Base-by-base conservation (phyloP, 2,113 vertebrate species). In the Cnemophilus loriae region DNA sequence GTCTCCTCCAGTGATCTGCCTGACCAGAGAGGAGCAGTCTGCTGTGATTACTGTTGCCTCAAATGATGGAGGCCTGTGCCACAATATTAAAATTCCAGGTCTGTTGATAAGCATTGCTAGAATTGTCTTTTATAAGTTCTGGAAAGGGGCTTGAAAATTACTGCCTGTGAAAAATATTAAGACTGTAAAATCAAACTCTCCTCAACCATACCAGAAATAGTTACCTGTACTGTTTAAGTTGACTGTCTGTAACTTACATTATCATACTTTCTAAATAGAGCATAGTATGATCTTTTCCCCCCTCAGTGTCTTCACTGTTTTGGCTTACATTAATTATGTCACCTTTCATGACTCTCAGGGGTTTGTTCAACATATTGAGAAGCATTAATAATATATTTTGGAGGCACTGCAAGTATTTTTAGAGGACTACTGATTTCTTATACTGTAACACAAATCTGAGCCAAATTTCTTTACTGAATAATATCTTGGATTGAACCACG, bases 201-300 rank as follows among this genome's bases (percentile, higher is more conserved):
- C 1, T 50, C 16, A 50, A 3, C 21, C 11, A 7, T 50, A 18
- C 15, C 57, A 86, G 32, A 83, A 69, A 74, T 69, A 59, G 7
- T 61, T 80, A 53, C 24, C 37, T 57, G 10, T 30, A 32, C 27
- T 47, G 18, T 61, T 74, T 50, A 59, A 79, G 26, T 8, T 80
- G 46, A 49, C 53, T 8, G 3, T 35, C 50, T 56, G 7, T 39
- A 74, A 41, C 9, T 30, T 33, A 22, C 27, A 15, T 77, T 33
- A 56, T 41, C 27, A 52, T 9, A 41, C 6, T 39, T 64, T 57
- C 74, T 46, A 53, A 78, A 46, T 5, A 74, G 23, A 86, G 7
- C 20, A 33, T 3, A 30, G 3, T 16, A 28, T 13, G 30, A 65
- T 10, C 6, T 68, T 60, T 37, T 2, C 3, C 2, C 1, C 4